phyloP scores from a whole-genome alignment of 2,113 vertebrate species.

The Dromas ardeola region DNA sequence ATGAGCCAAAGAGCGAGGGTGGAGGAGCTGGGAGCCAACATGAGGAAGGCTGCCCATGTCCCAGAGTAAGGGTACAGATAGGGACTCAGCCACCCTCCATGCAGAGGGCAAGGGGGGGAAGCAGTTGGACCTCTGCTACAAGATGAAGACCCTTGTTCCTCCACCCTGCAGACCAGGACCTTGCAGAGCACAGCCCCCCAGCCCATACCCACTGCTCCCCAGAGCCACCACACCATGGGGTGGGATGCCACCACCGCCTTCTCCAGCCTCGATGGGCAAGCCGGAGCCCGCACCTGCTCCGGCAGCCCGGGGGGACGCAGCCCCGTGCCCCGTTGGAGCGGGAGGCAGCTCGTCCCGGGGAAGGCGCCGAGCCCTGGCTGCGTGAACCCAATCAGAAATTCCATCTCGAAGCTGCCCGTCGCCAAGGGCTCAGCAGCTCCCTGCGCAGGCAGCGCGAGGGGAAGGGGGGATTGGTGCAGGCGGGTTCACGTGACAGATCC shows the following conservation, averaged over 20 bases:
- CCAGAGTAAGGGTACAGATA: accelerated
- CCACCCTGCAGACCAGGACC: not conserved
- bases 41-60: not conserved
- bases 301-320: not conserved
- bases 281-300: not conserved
- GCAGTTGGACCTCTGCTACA: not conserved
- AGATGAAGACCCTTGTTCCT: not conserved
- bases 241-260: not conserved
- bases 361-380: conserved; percentile 29
- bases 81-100: not conserved
- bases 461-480: conserved; percentile 40
- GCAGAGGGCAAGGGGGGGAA: not conserved
- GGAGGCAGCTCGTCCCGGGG: not conserved
- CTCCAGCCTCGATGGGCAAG: accelerated
- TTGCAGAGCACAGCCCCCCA: accelerated
- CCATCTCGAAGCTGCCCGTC: conserved; percentile 50
- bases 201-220: accelerated
- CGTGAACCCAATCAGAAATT: conserved; percentile 43
- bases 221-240: accelerated
- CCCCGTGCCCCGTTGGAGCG: accelerated
- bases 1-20: not conserved
- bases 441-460: conserved; percentile 30
- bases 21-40: not conserved
- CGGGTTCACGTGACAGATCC: conserved; percentile 51
- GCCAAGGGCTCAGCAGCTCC: conserved; percentile 40